These are phyloP conservation scores for Copsychus sechellarum DNA, from an alignment of 2,113 vertebrate species.

Conservation along the genomic window DNA sequence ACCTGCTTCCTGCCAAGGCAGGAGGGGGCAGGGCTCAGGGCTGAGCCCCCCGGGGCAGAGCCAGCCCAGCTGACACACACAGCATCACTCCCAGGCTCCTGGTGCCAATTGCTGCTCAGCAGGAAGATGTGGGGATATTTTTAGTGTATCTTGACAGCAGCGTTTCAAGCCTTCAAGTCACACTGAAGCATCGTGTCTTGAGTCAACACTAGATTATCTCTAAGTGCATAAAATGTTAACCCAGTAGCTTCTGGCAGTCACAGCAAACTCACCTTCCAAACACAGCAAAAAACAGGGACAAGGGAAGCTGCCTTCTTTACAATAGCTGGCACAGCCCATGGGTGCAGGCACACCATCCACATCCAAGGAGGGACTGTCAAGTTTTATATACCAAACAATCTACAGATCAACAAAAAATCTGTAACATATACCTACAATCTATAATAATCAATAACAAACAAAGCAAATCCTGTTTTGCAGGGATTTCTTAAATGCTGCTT, in stretches of 20 bases:
- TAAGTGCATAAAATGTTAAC: not conserved
- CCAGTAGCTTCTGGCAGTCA: not conserved
- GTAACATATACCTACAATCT: not conserved
- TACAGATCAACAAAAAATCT: not conserved
- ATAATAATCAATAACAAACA: not conserved
- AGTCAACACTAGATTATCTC: not conserved
- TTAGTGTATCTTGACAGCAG: slow-evolving; percentile 33
- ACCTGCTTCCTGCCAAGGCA: not conserved
- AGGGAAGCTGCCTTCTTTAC: not conserved
- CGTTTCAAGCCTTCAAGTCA: slow-evolving; percentile 33
- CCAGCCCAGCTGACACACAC: slow-evolving; percentile 7
- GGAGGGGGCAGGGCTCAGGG: not conserved
- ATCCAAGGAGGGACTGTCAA: not conserved
- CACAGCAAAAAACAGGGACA: not conserved
- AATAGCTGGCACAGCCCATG: not conserved
- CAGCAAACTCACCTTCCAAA: not conserved
- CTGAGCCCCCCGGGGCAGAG: not conserved
- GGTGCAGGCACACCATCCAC: not conserved
- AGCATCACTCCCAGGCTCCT: not conserved
- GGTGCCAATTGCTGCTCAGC: not conserved
- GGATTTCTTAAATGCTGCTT: not conserved
- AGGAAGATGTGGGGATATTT: slow-evolving; percentile 22
- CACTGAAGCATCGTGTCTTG: not conserved
- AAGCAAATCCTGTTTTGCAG: not conserved
- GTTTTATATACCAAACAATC: not conserved